Evolutionary conservation across 1,140 invertebrate genomes (phyloP), one percentile per base, ranked within the genome.

Genomic region (Camponotus vicinus): DNA sequence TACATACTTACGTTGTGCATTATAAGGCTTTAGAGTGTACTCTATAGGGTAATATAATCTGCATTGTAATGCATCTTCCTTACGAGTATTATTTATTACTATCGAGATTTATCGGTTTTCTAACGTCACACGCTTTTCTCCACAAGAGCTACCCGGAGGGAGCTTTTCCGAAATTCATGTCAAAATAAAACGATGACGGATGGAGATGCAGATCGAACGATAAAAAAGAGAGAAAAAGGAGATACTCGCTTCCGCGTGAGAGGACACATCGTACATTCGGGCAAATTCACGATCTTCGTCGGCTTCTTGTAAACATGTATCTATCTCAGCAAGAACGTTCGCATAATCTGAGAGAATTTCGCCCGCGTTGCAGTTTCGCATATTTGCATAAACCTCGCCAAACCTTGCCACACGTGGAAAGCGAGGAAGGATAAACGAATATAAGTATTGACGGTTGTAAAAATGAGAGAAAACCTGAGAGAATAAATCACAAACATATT

Each of bases 261-360:
- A 84, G 45, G 37, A 73, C 32, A 32, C 66, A 82, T 45, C 40
- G 34, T 32, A 40, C 40, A 82, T 85, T 85, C 64, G 37, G 37
- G 77, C 55, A 59, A 78, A 85, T 55, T 85, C 27, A 49, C 18
- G 76, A 21, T 57, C 49, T 67, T 85, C 64, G 45, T 80, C 76
- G 76, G 75, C 40, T 83, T 83, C 79, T 83, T 83, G 61, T 89
- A 89, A 89, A 88, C 88, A 88, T 45, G 45, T 37, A 57, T 37
- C 73, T 79, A 69, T 85, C 69, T 88, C 80, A 57, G 75, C 88
- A 76, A 77, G 63, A 87, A 77, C 73, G 40, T 64, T 63, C 69
- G 69, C 61, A 88, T 89, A 88, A 88, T 86, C 86, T 63, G 63
- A n/a, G 75, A 79, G 86, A 89, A 88, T 88, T 89, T 89, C 69